A percentile compares a stretch with the other conserved stretches of the same genome.
These are phyloP conservation scores for Ibycter americanus DNA, from an alignment of 2,797 vertebrate species.

Conservation along the genomic window DNA sequence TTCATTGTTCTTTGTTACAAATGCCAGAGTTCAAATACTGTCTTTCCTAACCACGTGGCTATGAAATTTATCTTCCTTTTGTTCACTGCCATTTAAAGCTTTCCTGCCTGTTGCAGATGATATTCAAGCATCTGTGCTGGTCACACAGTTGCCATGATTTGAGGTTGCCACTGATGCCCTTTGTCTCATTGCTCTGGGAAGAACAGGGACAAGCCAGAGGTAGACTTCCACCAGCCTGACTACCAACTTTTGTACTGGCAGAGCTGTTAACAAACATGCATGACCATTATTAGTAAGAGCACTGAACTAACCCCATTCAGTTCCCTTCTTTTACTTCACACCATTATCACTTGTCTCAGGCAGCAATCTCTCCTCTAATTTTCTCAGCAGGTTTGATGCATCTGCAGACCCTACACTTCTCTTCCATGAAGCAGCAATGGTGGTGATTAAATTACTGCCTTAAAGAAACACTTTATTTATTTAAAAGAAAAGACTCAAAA, in stretches of 20 bases:
- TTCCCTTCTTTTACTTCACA: background rate
- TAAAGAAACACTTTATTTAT: background rate
- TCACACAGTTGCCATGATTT: background rate
- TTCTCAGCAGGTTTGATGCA: background rate
- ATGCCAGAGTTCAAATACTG: background rate
- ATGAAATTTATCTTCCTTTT: background rate
- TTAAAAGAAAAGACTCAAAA: background rate
- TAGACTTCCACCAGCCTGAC: background rate
- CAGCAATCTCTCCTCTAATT: background rate
- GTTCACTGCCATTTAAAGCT: background rate
- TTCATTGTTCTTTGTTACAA: background rate
- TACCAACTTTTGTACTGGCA: background rate
- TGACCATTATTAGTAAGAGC: background rate
- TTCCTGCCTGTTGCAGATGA: background rate
- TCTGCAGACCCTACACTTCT: background rate
- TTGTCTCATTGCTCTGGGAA: background rate
- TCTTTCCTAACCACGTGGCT: background rate
- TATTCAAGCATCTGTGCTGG: background rate
- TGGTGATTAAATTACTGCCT: background rate
- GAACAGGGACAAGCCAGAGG: background rate
- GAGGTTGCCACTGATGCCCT: background rate
- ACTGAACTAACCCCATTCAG: background rate
- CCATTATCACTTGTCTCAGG: background rate
- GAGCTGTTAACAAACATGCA: background rate
- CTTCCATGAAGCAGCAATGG: background rate